Evolutionary conservation across 1,140 invertebrate genomes (phyloP), one percentile per base, ranked within the genome.

Genomic region (Leguminivora glycinivorella): DNA sequence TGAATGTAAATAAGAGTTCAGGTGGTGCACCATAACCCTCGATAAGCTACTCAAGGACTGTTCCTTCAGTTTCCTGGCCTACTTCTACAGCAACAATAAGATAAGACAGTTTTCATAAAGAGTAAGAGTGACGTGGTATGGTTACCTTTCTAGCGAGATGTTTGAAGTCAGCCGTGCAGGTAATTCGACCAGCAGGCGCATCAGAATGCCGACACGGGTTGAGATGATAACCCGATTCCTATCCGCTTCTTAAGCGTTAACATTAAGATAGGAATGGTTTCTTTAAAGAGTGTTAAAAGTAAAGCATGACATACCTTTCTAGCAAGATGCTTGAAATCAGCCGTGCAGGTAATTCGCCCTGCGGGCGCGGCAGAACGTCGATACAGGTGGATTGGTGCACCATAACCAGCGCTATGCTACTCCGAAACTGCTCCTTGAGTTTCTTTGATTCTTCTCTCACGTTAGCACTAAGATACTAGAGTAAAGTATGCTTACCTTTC

Each of bases 1-100:
- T n/a, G n/a, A n/a, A n/a, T n/a, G n/a, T n/a, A n/a, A 92, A 90
- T 97, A 99, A 0, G 97, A 97, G 92, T 98, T 98, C 26, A 99
- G 93, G 85, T 96, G 96, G 58, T 96, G 93, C 47, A 99, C 97
- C 92, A 99, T 97, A 25, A 96, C 96, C 56, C 95, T 94, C 9
- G 97, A 97, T 95, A 99, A 98, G 82, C 95, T 95, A 72, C 95
- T 94, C 71, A 96, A 93, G 34, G 10, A 38, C 34, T 4, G 34
- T 38, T 38, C n/a, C n/a, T n/a, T 38, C 2, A 29, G 5, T 29
- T 29, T 29, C 26, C 26, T 2, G 2, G 2, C 26, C 26, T 29
- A n/a, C n/a, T n/a, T n/a, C n/a, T n/a, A n/a, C n/a, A n/a, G n/a
- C n/a, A n/a, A n/a, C n/a, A n/a, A n/a, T n/a, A n/a, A n/a, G n/a